Evolutionary conservation across 1,140 invertebrate genomes (phyloP), one percentile per base, ranked within the genome.

Genomic region (Drosophila sproati): DNA sequence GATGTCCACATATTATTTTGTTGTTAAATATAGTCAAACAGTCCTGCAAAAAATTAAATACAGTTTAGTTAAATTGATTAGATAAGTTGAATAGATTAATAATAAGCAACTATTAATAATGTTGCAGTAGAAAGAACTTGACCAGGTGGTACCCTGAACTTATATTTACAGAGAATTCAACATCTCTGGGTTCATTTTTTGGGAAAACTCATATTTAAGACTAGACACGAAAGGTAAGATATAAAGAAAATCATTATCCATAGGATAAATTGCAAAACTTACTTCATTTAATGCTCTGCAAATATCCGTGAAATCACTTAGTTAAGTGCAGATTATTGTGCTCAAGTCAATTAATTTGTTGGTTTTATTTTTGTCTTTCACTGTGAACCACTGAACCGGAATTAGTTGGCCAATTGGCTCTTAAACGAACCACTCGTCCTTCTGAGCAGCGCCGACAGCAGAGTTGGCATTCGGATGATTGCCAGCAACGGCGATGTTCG

Each of bases 351-450:
- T 78, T 78, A 61, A 66, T 59, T 55, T 47, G 63, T 73, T 73
- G 70, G 63, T 73, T 60, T 67, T 50, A 37, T 64, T 28, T 48
- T 77, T 48, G 37, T 81, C 35, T 73, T 82, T 69, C 86, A 73
- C 74, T 57, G 52, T 71, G 43, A 6, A 54, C 56, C 59, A 39
- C 35, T 34, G 41, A 68, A 39, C 48, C 50, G 56, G 52, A 64
- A 39, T 4, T 10, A 32, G 35, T 57, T 12, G 5, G 28, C 8
- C 20, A 20, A 43, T 20, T 20, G 20, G 20, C 20, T 45, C 69
- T 71, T 94, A 95, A 93, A 95, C 95, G 93, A 95, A 95, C 95
- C 95, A 95, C 93, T 95, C 95, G 94, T 95, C 95, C 91, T 95
- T 95, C 91, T 94, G 94, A 92, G 94, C 94, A 93, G 93, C 93